phyloP scores from a whole-genome alignment of 2,113 vertebrate genomes.

The Suncus etruscus region DNA sequence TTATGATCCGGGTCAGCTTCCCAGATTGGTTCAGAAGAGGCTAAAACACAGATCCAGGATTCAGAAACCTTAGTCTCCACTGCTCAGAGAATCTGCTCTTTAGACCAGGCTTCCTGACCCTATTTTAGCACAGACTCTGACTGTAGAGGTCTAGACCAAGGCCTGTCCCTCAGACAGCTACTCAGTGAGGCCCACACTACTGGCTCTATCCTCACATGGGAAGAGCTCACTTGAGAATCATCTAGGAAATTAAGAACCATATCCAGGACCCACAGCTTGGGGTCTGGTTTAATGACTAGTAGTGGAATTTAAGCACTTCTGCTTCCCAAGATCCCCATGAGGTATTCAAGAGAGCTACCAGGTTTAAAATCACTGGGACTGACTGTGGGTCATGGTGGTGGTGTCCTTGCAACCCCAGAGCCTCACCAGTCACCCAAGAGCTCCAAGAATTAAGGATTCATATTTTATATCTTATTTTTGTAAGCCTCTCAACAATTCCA shows the following conservation, averaged over 20 bases:
- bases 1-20: not conserved
- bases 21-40: not conserved
- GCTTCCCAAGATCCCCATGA: not conserved
- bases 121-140: too few species aligned
- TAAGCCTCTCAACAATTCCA: not conserved
- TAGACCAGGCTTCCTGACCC: too few species aligned
- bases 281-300: not conserved
- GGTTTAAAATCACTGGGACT: conserved; percentile 13
- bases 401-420: not conserved
- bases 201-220: not conserved
- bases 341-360: not conserved
- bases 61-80: not conserved
- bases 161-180: not conserved
- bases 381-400: too few species aligned
- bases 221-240: not conserved
- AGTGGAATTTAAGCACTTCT: not conserved
- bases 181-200: fast-evolving
- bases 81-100: not conserved
- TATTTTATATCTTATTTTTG: not conserved
- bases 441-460: not conserved
- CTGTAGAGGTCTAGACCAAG: not conserved
- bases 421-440: not conserved
- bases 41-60: not conserved
- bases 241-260: not conserved
- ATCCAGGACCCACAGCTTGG: not conserved